These are phyloP conservation scores for Sepioteuthis lessoniana DNA, from an alignment of 2,888 invertebrate species.

Conservation along the genomic window DNA sequence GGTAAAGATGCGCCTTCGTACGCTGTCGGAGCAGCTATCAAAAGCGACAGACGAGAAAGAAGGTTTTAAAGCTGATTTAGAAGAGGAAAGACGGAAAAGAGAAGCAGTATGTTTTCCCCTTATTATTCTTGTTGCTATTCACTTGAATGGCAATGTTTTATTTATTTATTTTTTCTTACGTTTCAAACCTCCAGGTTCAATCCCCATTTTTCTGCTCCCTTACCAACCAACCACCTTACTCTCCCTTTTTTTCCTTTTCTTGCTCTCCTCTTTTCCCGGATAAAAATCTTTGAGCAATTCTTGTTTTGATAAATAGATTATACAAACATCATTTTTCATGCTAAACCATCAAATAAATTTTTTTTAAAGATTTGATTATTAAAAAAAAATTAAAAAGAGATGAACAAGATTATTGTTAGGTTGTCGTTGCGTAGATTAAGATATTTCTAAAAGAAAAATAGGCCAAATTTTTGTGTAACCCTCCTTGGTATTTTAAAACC, in stretches of 20 bases:
- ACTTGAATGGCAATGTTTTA: background rate
- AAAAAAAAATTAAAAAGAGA: no score
- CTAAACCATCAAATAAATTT: background rate
- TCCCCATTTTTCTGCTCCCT: background rate
- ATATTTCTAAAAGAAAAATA: background rate
- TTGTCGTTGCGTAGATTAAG: background rate
- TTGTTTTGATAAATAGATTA: background rate
- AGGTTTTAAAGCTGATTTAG: background rate
- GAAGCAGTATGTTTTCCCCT: constrained; percentile 38
- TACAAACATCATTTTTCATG: background rate
- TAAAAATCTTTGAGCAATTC: background rate
- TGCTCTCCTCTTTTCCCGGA: background rate
- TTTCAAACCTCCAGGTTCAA: background rate
- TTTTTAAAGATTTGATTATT: no score
- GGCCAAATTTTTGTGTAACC: background rate
- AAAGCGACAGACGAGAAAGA: constrained; percentile 42
- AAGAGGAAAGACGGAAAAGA: background rate
- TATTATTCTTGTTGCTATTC: background rate
- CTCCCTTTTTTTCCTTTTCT: background rate
- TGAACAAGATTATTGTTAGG: background rate
- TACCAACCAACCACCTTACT: background rate
- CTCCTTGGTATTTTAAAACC: background rate
- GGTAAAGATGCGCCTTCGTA: constrained; percentile 38
- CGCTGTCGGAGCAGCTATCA: constrained; percentile 41
- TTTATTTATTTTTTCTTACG: background rate